These are phyloP conservation scores for Tragelaphus oryx DNA, from an alignment of 2,797 vertebrate species.

Conservation along the genomic window DNA sequence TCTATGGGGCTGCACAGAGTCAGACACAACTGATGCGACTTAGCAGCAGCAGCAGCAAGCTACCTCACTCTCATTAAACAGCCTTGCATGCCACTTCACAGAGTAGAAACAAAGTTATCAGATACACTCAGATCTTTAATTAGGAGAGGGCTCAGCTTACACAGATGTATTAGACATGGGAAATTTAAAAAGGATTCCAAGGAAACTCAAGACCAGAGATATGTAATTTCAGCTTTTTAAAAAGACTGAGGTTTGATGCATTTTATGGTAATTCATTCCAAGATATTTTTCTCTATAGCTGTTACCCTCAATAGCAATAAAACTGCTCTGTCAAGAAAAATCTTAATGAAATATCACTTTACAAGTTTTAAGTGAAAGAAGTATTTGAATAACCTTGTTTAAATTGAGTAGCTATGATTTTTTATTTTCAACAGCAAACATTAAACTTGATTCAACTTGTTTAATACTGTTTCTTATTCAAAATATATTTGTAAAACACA, in stretches of 20 bases:
- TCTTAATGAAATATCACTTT: background rate
- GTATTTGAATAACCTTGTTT: background rate
- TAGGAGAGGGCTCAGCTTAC: background rate
- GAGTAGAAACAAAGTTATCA: background rate
- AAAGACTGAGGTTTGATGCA: background rate
- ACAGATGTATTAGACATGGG: background rate
- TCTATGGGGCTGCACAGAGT: too few species aligned
- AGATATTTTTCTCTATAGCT: background rate
- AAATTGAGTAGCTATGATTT: background rate
- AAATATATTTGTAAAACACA: background rate
- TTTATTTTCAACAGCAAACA: slow-evolving; percentile 18
- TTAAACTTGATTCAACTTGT: background rate
- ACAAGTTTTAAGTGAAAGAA: background rate
- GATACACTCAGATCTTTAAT: background rate
- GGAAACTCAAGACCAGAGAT: background rate
- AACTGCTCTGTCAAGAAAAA: background rate
- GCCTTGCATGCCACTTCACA: background rate
- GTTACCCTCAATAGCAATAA: background rate
- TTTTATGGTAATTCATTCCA: background rate
- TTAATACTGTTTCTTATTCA: background rate
- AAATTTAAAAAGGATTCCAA: background rate
- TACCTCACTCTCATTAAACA: background rate
- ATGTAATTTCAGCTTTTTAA: background rate
- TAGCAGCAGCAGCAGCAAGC: background rate
- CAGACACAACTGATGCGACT: too few species aligned